Base-by-base conservation (phyloP, 2,888 invertebrate genomes). In the Melinaea menophilus region DNA sequence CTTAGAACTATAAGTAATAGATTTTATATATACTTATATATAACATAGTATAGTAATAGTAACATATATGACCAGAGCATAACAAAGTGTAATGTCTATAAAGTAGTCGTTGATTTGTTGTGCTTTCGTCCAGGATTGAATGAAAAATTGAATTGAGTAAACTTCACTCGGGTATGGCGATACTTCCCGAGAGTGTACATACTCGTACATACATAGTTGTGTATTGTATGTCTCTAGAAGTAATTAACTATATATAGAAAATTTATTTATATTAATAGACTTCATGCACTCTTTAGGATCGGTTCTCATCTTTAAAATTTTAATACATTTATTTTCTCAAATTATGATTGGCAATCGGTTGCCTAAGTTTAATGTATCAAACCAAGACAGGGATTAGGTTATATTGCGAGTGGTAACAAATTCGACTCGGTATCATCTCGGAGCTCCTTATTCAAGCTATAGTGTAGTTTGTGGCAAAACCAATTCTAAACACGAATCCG, bases 401-500 rank as follows among this genome's bases (percentile, higher is more conserved):
- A n/a, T 45, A 55, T 55, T 62, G 59, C 57, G 35, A 59, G 62
- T 57, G 54, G 45, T 48, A 58, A 54, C 13, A 57, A 59, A 55
- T 34, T 31, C 56, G 54, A 57, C 54, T 45, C 34, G 33, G 55
- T 61, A 55, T 58, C 62, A 48, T 58, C 65, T 62, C 57, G 58
- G 57, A 59, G 56, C 41, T 48, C 46, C 56, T 61, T 59, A 55
- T 37, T 63, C 64, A 55, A 62, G 63, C 65, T 67, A 59, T 41
- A 35, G 59, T 62, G 57, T 61, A 59, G 56, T 66, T 63, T 63
- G 68, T 63, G 68, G 69, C 71, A 70, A 71, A 71, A 72, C 72
- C 74, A 76, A 78, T 76, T 77, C 73, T 68, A 72, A 78, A 74
- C 74, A 71, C 73, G 69, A 69, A 72, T 73, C 64, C 68, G 70